Percentiles rank a stretch among this genome's conserved stretches.
phyloP scores from a whole-genome alignment of 35 echinoderm and acorn worm species.

The Diadema setosum region DNA sequence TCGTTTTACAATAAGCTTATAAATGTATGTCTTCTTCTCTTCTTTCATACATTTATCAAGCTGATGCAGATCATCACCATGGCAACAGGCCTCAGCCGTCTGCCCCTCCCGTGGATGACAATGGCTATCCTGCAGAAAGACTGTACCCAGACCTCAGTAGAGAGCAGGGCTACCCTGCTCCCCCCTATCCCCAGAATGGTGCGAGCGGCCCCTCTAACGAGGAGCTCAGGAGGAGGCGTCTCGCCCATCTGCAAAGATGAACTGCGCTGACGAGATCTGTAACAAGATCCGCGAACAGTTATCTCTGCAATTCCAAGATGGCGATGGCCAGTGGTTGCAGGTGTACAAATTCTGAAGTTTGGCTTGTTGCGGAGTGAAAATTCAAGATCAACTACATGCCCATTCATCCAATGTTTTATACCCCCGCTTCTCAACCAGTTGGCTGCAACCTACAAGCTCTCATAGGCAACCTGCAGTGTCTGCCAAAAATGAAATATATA shows the following conservation, averaged over 20 bases:
- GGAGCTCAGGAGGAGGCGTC: not conserved
- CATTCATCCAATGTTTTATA: no score
- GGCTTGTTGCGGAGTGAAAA: no score
- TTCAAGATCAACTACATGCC: no score
- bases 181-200: not conserved
- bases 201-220: not conserved
- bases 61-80: not conserved
- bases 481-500: no score
- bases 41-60: not conserved
- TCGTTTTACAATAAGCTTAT: not conserved
- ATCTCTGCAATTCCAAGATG: no score
- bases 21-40: not conserved
- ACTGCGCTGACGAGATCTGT: no score
- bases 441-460: no score
- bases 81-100: not conserved
- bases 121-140: not conserved
- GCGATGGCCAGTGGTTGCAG: no score
- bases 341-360: no score
- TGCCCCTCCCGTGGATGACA: not conserved
- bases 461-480: no score
- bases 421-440: no score
- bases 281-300: no score
- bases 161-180: not conserved
- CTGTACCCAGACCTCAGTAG: not conserved
- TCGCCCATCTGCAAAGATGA: not conserved